Evolutionary conservation across 2,888 invertebrate species (phyloP).

Genomic region (Nemurella pictetii): DNA sequence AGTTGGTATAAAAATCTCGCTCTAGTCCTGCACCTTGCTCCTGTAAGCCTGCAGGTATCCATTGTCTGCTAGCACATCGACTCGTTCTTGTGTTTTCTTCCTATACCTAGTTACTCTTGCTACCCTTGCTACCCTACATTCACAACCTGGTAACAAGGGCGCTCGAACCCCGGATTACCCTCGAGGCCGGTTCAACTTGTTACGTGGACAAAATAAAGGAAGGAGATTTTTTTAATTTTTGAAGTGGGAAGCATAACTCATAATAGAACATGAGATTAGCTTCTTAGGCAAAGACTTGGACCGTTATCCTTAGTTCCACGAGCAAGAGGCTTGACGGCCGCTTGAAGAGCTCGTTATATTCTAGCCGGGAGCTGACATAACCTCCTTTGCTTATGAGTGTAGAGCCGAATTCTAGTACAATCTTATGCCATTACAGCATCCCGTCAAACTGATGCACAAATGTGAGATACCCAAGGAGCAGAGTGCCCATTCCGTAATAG

Average conservation of each 20-base stretch:
- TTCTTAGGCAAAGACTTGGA: conserved; percentile 3
- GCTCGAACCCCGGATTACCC: not conserved
- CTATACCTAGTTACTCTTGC: too few species aligned
- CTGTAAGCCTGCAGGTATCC: not conserved
- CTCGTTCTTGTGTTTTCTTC: not conserved
- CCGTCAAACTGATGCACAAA: not conserved
- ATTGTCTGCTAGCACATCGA: not conserved
- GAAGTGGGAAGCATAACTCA: conserved; percentile 1
- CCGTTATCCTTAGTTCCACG: not conserved
- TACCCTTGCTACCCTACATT: not conserved
- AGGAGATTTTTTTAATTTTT: conserved; percentile 3
- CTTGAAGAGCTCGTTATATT: conserved; percentile 12
- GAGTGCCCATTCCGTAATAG: not conserved
- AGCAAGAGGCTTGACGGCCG: not conserved
- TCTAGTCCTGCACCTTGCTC: not conserved
- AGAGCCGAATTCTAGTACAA: not conserved
- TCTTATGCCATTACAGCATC: not conserved
- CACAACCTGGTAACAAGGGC: not conserved
- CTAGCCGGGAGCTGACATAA: conserved; percentile 17
- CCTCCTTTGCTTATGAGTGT: conserved; percentile 1
- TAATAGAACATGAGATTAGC: conserved; percentile 16
- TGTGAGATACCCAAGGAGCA: not conserved
- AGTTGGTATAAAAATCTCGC: not conserved
- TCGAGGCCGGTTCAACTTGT: not conserved
- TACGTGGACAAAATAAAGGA: not conserved